Evolutionary conservation across 2,888 invertebrate genomes (phyloP), one percentile per base, ranked within the genome.

Genomic region (Drosophila antonietae): DNA sequence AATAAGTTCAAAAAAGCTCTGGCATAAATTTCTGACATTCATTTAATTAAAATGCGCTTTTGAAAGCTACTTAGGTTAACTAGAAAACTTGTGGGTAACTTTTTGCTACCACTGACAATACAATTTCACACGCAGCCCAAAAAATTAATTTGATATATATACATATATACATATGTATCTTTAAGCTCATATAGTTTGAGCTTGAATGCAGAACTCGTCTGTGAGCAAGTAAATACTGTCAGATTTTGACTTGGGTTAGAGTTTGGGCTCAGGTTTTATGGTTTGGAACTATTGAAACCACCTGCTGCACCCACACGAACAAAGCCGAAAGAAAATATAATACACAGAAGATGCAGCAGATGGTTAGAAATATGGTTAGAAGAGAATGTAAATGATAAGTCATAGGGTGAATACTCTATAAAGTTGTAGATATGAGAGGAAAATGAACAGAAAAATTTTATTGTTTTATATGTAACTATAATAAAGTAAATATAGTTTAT

Each of bases 11-110:
- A 66, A 51, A 47, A 47, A 44, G 41, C 33, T 61, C 43, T 59
- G 56, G 44, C 49, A 58, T 20, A 64, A 51, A 37, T 37, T 85
- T 72, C 67, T 66, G 75, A 71, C 73, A 78, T 86, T 56, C 56
- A 73, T 80, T 82, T 89, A 89, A 89, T 86, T 89, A 84, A 87
- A 84, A 75, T 81, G 37, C 43, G 44, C 31, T 62, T 86, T 67
- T 85, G 70, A 74, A 88, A 69, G 80, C 85, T 84, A 78, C 89
- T 87, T 89, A 80, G 65, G 68, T 78, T 86, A 86, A 84, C 78
- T 82, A 57, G 74, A 88, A 88, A 86, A 88, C 82, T 85, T 89
- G 61, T 58, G 77, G 66, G 49, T 10, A 55, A 72, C 56, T 67
- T 65, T 77, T 72, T 65, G 33, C 51, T 56, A 33, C 33, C 47